These are phyloP conservation scores for Phalacrocorax pelagicus DNA, from an alignment of 2,113 vertebrate species.

Conservation along the genomic window DNA sequence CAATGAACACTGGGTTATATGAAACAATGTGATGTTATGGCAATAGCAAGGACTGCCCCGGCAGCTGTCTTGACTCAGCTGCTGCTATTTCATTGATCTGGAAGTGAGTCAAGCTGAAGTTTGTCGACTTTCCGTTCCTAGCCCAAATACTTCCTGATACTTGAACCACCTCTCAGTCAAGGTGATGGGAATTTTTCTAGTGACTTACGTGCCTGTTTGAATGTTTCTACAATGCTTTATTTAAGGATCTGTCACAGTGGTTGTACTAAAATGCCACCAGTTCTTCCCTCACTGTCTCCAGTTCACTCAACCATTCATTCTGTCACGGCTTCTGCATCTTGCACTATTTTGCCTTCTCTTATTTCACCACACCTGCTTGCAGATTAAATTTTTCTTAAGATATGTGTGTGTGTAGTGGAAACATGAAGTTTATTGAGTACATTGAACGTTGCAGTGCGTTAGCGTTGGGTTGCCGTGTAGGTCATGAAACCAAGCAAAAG, in stretches of 20 bases:
- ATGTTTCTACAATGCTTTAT: background rate
- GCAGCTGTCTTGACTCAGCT: background rate
- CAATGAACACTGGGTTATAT: background rate
- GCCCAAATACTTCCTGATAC: background rate
- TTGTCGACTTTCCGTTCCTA: background rate
- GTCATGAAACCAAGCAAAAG: background rate
- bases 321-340: slow-evolving; percentile 45
- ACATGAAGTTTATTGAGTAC: background rate
- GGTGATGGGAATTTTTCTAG: background rate
- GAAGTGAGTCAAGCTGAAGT: background rate
- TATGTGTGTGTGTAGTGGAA: background rate
- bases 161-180: background rate
- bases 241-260: background rate
- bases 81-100: background rate
- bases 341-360: slow-evolving; percentile 47
- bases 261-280: background rate
- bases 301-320: slow-evolving; percentile 33
- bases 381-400: slow-evolving; percentile 1
- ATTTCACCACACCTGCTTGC: slow-evolving; percentile 35
- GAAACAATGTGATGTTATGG: background rate
- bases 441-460: background rate
- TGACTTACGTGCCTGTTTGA: background rate
- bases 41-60: background rate
- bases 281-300: slow-evolving; percentile 41
- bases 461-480: background rate